Evolutionary conservation across 2,888 invertebrate species (phyloP).

Genomic region (Linnaemya tessellans): DNA sequence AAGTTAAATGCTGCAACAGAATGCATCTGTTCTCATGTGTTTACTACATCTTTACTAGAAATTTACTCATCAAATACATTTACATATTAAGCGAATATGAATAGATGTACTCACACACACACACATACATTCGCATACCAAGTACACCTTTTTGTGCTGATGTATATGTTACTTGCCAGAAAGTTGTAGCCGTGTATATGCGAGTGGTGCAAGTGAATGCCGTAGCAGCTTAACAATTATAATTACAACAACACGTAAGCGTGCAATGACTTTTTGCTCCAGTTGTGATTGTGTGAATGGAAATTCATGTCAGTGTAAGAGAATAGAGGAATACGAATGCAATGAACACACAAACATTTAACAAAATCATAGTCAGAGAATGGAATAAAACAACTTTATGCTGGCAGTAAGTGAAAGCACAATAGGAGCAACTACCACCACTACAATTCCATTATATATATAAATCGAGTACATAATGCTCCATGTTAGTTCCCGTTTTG

Average conservation of each 20-base stretch:
- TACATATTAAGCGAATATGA: conserved; percentile 19
- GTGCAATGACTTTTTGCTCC: conserved; percentile 72
- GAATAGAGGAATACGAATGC: conserved; percentile 46
- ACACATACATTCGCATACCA: neutral
- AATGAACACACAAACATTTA: conserved; percentile 17
- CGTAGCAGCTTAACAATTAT: conserved; percentile 64
- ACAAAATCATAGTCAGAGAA: conserved; percentile 4
- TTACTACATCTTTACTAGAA: neutral
- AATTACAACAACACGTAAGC: conserved; percentile 71
- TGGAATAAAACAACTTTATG: conserved; percentile 19
- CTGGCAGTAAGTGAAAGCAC: conserved; percentile 63
- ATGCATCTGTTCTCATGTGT: neutral
- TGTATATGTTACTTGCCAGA: conserved; percentile 16
- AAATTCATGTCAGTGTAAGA: conserved; percentile 53
- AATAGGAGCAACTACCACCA: conserved; percentile 46
- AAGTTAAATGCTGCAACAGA: neutral
- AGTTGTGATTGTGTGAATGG: conserved; percentile 66
- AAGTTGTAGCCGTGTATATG: conserved; percentile 8
- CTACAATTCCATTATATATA: conserved; percentile 39
- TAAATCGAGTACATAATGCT: conserved; percentile 53
- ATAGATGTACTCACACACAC: neutral
- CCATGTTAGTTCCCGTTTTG: conserved; percentile 58
- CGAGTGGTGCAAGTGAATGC: conserved; percentile 10
- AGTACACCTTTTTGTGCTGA: conserved; percentile 14
- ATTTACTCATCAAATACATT: conserved; percentile 17